Conservation (phyloP, 2,113 vertebrate species). For the Tragulus kanchil region DNA sequence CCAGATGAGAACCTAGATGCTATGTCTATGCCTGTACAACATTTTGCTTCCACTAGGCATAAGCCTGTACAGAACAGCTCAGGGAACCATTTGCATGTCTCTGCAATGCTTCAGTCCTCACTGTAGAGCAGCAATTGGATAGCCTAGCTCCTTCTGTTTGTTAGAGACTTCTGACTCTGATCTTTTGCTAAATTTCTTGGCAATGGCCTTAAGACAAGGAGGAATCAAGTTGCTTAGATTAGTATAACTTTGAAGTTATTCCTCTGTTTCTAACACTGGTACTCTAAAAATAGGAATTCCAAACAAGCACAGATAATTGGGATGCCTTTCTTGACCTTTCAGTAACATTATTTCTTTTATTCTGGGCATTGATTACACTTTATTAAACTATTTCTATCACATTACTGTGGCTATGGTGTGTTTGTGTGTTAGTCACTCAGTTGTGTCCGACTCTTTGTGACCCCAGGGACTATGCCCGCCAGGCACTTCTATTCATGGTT, state of each 20-base stretch:
- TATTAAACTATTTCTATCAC: not conserved
- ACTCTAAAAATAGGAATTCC: slow-evolving; percentile 37
- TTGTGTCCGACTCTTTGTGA: not conserved
- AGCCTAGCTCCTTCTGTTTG: not conserved
- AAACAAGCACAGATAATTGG: not conserved
- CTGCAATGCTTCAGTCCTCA: not conserved
- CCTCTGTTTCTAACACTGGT: not conserved
- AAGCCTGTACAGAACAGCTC: not conserved
- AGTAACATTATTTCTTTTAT: slow-evolving; percentile 33
- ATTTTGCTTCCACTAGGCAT: not conserved
- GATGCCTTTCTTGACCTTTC: slow-evolving; percentile 2
- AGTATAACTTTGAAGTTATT: slow-evolving; percentile 44
- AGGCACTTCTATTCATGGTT: not conserved
- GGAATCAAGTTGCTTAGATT: slow-evolving; percentile 54
- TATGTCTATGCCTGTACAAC: not conserved
- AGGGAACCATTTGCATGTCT: not conserved
- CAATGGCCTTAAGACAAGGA: slow-evolving; percentile 27
- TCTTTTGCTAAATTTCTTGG: slow-evolving; percentile 60
- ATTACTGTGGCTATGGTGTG: not conserved
- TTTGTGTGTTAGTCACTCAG: not conserved
- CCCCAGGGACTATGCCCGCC: not conserved
- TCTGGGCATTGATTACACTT: not conserved
- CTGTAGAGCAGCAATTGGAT: not conserved
- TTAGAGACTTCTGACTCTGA: not conserved
- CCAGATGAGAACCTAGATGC: not conserved